phyloP scores from a whole-genome alignment of 1,140 invertebrate species.

The Cotesia chilonis region DNA sequence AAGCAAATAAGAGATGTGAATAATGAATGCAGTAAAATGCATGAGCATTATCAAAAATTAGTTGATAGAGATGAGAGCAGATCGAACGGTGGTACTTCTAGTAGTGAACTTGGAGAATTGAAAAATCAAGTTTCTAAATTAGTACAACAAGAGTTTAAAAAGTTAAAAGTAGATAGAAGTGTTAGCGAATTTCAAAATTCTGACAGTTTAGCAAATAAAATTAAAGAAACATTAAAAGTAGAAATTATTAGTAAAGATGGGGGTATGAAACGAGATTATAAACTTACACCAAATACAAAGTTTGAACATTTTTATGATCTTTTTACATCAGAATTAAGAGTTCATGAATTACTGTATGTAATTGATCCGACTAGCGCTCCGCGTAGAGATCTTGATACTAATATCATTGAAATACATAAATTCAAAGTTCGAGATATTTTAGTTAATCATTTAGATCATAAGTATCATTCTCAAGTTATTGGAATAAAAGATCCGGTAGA shows the following conservation, averaged over 20 bases:
- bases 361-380: slow-evolving; percentile 3
- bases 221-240: slow-evolving; percentile 37
- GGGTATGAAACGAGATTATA: slow-evolving; percentile 33
- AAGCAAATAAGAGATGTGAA: no score
- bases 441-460: slow-evolving; percentile 30
- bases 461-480: slow-evolving; percentile 35
- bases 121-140: slow-evolving; percentile 7
- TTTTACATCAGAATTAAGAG: slow-evolving; percentile 33
- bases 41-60: slow-evolving; percentile 6
- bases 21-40: no score
- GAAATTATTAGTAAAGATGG: slow-evolving; percentile 33
- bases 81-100: neutral
- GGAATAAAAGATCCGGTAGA: slow-evolving; percentile 33
- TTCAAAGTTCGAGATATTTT: slow-evolving; percentile 38
- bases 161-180: slow-evolving; percentile 4
- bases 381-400: slow-evolving; percentile 19
- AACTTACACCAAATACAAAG: slow-evolving; percentile 31
- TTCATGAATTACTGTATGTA: slow-evolving; percentile 34
- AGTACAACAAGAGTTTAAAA: slow-evolving; percentile 13
- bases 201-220: slow-evolving; percentile 31
- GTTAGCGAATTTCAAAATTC: neutral
- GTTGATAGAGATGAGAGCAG: slow-evolving; percentile 16
- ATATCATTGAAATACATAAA: slow-evolving; percentile 35
- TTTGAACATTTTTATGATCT: slow-evolving; percentile 41
- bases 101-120: slow-evolving; percentile 4